Base-by-base conservation (phyloP, 2,888 invertebrate genomes). In the Agrotis exclamationis region DNA sequence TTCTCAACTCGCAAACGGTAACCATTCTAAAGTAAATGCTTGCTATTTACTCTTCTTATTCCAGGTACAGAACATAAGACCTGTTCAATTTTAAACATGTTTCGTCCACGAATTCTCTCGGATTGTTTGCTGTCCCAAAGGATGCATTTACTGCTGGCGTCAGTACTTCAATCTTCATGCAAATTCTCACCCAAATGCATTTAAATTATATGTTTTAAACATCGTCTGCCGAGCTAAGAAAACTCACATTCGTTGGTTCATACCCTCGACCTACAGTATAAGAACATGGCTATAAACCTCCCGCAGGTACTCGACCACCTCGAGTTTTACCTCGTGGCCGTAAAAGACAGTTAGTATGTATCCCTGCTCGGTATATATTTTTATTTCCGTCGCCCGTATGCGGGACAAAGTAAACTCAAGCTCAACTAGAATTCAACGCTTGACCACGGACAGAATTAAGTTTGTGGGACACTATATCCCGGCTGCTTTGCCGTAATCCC, bases 371-470 rank as follows among this genome's bases (percentile, higher is more conserved):
- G 44, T 22, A 47, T 63, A 81, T 59, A 71, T 76, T 81, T 81
- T 72, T 82, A 73, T 82, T 72, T 63, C 18, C 45, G 28, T 47
- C 16, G 39, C 56, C 13, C 60, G 39, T 45, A 24, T 33, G 54
- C 50, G n/a, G 18, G 3, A 56, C 78, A 56, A 68, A 73, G 78
- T 68, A 79, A 68, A 82, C 66, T 68, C 69, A 45, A 80, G 70
- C 69, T 75, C 74, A 74, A 62, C 81, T 66, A 65, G 66, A 79
- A 79, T 80, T 67, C 74, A 85, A 68, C 71, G 76, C 71, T 80
- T 70, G 74, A 77, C 82, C 85, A 64, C 82, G 56, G 56, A 72
- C 60, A 60, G 75, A 82, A 81, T 84, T 79, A 82, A 82, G 68
- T 84, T 85, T 72, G 76, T 73, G 70, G 63, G 63, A 76, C 53